These are phyloP conservation scores for Sthenelais limicola DNA, from an alignment of 2,888 invertebrate genomes.

Conservation along the genomic window DNA sequence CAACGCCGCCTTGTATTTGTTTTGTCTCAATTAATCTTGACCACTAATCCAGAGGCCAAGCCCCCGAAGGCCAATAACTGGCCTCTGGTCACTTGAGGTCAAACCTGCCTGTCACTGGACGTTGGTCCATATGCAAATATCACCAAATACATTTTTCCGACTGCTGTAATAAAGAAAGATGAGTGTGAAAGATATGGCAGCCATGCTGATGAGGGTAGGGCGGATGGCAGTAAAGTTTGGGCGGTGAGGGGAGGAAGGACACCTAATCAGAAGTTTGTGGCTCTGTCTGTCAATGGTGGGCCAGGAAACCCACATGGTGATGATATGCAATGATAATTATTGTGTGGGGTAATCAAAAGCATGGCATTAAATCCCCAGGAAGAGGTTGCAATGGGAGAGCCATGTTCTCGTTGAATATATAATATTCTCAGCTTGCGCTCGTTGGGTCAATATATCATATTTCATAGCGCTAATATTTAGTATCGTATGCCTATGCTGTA, in stretches of 20 bases:
- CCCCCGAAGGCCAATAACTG: slow-evolving; percentile 26
- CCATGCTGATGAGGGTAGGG: neutral
- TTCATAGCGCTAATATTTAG: too few relatives aligned
- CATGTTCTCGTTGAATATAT: too few relatives aligned
- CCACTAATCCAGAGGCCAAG: slow-evolving; percentile 30
- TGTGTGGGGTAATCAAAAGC: too few relatives aligned
- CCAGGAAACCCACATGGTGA: too few relatives aligned
- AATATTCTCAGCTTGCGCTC: too few relatives aligned
- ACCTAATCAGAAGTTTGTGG: too few relatives aligned
- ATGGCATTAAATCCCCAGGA: too few relatives aligned
- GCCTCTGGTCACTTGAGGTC: slow-evolving; percentile 12
- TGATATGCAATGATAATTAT: too few relatives aligned
- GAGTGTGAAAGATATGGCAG: neutral
- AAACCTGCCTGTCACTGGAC: neutral
- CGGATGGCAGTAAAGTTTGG: neutral
- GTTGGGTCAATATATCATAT: too few relatives aligned
- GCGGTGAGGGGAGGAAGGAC: slow-evolving; percentile 1
- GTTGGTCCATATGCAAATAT: slow-evolving; percentile 24
- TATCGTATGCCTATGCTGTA: too few relatives aligned
- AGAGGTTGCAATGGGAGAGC: too few relatives aligned
- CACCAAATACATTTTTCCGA: slow-evolving; percentile 10
- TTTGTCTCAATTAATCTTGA: slow-evolving; percentile 38
- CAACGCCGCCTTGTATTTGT: slow-evolving; percentile 34
- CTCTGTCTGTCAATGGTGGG: too few relatives aligned
- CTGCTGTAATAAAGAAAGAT: slow-evolving; percentile 35